A percentile compares a stretch with the other conserved stretches of the same genome.
These are phyloP conservation scores for Ictinia mississippiensis DNA, from an alignment of 2,797 vertebrate species.

Conservation along the genomic window DNA sequence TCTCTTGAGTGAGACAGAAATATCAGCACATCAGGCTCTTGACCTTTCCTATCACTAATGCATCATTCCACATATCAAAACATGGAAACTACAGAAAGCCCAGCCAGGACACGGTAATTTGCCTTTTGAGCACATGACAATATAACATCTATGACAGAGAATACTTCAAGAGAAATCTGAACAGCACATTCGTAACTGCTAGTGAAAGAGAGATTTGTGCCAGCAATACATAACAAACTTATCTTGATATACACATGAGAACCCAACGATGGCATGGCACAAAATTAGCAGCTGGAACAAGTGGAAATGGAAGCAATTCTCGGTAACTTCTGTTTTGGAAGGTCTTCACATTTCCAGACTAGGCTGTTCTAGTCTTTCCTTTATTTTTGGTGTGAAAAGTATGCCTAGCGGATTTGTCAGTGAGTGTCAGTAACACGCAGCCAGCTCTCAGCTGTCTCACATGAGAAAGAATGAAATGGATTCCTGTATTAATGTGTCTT, in stretches of 20 bases:
- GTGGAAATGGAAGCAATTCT: neutral
- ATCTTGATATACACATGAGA: neutral
- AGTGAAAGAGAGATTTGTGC: neutral
- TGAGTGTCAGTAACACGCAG: neutral
- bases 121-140: neutral
- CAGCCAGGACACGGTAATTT: neutral
- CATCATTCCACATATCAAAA: neutral
- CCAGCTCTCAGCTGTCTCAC: neutral
- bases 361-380: neutral
- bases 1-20: neutral
- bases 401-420: neutral
- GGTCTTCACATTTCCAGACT: neutral
- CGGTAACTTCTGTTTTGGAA: neutral
- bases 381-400: neutral
- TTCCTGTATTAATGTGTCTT: conserved; percentile 15
- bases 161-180: neutral
- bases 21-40: neutral
- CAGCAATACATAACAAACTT: neutral
- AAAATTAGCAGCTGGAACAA: neutral
- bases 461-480: neutral
- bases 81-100: neutral
- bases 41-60: neutral
- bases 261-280: neutral
- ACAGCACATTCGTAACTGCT: neutral
- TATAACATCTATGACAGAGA: neutral